Percentiles rank a stretch among this genome's conserved stretches.
These are phyloP conservation scores for Pentamera pediparva DNA, from an alignment of 53 echinoderm and acorn worm species.

Conservation along the genomic window DNA sequence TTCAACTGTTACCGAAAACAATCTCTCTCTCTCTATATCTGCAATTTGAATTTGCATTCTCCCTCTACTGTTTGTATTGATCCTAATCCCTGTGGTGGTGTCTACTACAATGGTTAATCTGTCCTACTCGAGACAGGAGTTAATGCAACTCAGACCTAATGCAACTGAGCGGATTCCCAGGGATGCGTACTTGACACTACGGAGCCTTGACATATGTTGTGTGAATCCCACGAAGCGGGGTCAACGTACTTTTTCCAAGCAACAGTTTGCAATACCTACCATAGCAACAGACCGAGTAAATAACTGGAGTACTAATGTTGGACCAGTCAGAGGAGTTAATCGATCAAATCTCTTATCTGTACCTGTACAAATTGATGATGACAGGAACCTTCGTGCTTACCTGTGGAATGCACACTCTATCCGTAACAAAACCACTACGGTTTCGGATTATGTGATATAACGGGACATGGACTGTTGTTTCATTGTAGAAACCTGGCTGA, in stretches of 20 bases:
- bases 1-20: no score
- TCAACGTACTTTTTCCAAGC: not conserved
- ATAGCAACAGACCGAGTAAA: not conserved
- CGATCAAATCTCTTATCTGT: no score
- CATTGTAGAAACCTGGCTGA: constrained; percentile 9
- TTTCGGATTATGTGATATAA: constrained; percentile 7
- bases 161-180: not conserved
- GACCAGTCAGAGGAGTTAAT: no score
- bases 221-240: not conserved
- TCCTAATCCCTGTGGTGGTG: not conserved
- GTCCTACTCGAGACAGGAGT: not conserved
- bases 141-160: not conserved
- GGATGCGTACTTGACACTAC: not conserved
- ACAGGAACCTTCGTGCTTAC: not conserved
- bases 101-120: not conserved
- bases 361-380: not conserved
- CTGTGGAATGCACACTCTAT: constrained; percentile 12
- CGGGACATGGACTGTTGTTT: constrained; percentile 2
- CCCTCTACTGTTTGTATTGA: no score
- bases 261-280: not conserved
- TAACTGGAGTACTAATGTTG: no score
- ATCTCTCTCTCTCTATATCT: no score
- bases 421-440: not conserved
- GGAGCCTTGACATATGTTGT: not conserved
- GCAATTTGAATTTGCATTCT: no score